Base-by-base conservation (phyloP, 2,888 invertebrate species). In the Exocentrus adspersus region DNA sequence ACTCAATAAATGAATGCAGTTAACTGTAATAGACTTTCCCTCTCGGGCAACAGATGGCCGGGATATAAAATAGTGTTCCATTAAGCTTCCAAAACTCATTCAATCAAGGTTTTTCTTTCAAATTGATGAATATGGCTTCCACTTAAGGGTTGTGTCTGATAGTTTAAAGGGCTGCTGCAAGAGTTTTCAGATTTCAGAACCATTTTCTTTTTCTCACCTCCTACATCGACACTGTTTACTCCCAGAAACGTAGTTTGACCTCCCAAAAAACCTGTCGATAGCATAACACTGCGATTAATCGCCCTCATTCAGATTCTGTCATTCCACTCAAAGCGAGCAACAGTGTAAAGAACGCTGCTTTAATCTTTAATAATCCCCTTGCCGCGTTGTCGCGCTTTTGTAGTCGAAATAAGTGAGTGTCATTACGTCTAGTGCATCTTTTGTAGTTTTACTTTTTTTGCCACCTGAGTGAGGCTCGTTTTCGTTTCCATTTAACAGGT, bases 341-440 rank as follows among this genome's bases (percentile, higher is more conserved):
- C 54, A 30, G 41, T 42, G 37, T 41, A 53, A 57, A 56, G 32
- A 45, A 57, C 7, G 46, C 57, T 32, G 20, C 32, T n/a, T n/a
- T n/a, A n/a, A n/a, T n/a, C 62, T 62, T 62, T 62, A 68, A 63
- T 63, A 65, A 62, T 61, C 68, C 48, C 65, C 58, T 12, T n/a
- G n/a, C 24, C 60, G 48, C 54, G 60, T 56, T 64, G 69, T 69
- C 67, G 69, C 59, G 64, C 70, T 70, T 72, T 70, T 70, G 69
- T 70, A 67, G 60, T 52, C 64, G 57, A 53, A 62, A 69, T 67
- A 67, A 70, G 67, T 67, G 67, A 66, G 69, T 66, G 64, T 68
- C 71, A 68, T 71, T 69, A 64, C 63, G 54, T 69, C 50, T 68
- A 68, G 64, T 54, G 48, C 41, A 53, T 66, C 68, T 67, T 69